Base-by-base conservation (phyloP, 2,888 invertebrate species). In the Griposia aprilina region DNA sequence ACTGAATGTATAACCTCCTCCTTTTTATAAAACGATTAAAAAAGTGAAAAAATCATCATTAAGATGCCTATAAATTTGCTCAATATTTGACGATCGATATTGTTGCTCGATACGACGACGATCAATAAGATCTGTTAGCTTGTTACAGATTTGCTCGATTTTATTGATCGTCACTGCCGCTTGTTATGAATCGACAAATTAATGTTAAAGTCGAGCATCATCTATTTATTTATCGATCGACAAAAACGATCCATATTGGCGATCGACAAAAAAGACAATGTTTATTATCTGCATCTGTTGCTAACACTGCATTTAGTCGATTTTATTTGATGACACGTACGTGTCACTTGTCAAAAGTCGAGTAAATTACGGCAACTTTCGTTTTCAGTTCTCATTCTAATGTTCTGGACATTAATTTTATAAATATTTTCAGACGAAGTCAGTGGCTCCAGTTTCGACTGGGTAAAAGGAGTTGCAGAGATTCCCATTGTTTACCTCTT, bases 401-500 rank as follows among this genome's bases (percentile, higher is more conserved):
- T n/a, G 8, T 8, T 55, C 5, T 57, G 4, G 26, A 8, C 1
- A 0, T n/a, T 17, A 13, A n/a, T 15, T 26, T 15, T 11, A 2
- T 20, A 17, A 30, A 1, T 6, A n/a, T 4, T 20, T 74, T 50
- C 90, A 97, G 97, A 97, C 78, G 90, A 90, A 70, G 95, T 96
- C 78, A 96, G 96, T 36, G 97, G 97, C 0, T 93, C 95, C 15
- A 97, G 96, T 74, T 97, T 97, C 74, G 98, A 98, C 89, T 98
- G 97, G 97, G 97, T 97, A 1, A 97, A 97, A 87, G 96, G 96
- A 7, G 93, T 89, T 0, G 95, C 97, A 1, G 93, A 97, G 1
- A 94, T 97, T 0, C 97, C 97, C 15, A 96, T 97, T 45, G 94
- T 97, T 8, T 97, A 97, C 88, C 97, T 97, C 0, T 95, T 97